Evolutionary conservation across 1,140 invertebrate species (phyloP).

Genomic region (Drosophila jambulina): DNA sequence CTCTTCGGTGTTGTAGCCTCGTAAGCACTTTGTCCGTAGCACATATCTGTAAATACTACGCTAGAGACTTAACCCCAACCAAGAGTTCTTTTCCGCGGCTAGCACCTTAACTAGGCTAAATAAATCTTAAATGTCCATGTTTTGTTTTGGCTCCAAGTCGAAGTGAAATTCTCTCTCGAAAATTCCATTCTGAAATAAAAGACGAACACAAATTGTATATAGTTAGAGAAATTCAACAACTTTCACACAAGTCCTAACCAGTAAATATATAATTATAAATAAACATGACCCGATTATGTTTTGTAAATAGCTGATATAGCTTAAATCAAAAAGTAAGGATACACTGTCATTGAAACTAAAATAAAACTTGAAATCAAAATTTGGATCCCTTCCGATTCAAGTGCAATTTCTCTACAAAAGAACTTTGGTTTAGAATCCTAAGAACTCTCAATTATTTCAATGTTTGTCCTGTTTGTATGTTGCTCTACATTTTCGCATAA

Average conservation of each 20-base stretch:
- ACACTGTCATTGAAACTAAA: conserved; percentile 32
- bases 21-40: conserved; percentile 34
- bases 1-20: conserved; percentile 39
- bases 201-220: conserved; percentile 53
- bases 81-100: conserved; percentile 33
- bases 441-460: conserved; percentile 59
- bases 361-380: conserved; percentile 44
- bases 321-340: conserved; percentile 59
- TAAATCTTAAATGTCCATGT: conserved; percentile 24
- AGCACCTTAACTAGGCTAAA: conserved; percentile 22
- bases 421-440: conserved; percentile 41
- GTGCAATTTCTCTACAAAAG: conserved; percentile 53
- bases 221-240: conserved; percentile 61
- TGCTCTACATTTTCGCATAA: conserved; percentile 65
- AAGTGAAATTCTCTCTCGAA: conserved; percentile 26
- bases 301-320: conserved; percentile 69
- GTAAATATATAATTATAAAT: conserved; percentile 24
- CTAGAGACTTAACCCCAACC: not conserved
- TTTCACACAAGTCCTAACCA: conserved; percentile 59
- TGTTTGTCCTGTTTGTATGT: conserved; percentile 81
- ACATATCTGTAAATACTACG: conserved; percentile 56
- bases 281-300: conserved; percentile 49
- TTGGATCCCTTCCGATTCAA: conserved; percentile 57
- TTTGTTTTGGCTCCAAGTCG: conserved; percentile 61
- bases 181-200: conserved; percentile 34